phyloP scores from a whole-genome alignment of 2,113 vertebrate genomes.

The Cyprinodon variegatus region DNA sequence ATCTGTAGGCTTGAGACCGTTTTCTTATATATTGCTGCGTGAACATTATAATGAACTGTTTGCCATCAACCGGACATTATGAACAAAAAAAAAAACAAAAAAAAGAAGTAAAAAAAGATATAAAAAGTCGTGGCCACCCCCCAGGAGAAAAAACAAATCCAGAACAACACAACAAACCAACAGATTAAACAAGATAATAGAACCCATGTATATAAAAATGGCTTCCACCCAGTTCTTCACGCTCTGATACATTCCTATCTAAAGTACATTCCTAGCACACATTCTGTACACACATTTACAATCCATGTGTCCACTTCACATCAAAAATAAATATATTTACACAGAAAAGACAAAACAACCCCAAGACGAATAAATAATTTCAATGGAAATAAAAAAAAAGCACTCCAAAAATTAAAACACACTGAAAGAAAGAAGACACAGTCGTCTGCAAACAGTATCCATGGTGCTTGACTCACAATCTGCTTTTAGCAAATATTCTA shows the following conservation, averaged over 20 bases:
- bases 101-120: slow-evolving; percentile 64
- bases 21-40: slow-evolving; percentile 77
- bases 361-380: slow-evolving; percentile 95
- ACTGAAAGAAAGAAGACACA: slow-evolving; percentile 61
- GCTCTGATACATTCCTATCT: slow-evolving; percentile 85
- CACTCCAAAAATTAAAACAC: slow-evolving; percentile 88
- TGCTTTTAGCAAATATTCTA: slow-evolving; percentile 6
- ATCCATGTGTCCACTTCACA: slow-evolving; percentile 95
- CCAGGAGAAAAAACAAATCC: slow-evolving; percentile 31
- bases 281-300: slow-evolving; percentile 96
- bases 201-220: slow-evolving; percentile 74
- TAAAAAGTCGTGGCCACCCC: slow-evolving; percentile 47
- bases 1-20: slow-evolving; percentile 69
- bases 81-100: slow-evolving; percentile 36
- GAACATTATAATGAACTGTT: slow-evolving; percentile 49
- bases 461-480: slow-evolving; percentile 80
- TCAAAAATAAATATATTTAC: slow-evolving; percentile 99
- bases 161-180: slow-evolving; percentile 60
- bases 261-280: slow-evolving; percentile 85
- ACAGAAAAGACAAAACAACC: slow-evolving; percentile 71
- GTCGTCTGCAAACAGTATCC: slow-evolving; percentile 59
- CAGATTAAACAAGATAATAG: slow-evolving; percentile 53
- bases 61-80: slow-evolving; percentile 63
- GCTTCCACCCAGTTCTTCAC: slow-evolving; percentile 82
- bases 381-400: slow-evolving; percentile 75